These are phyloP conservation scores for Arion vulgaris DNA, from an alignment of 1,140 invertebrate genomes.

Conservation along the genomic window DNA sequence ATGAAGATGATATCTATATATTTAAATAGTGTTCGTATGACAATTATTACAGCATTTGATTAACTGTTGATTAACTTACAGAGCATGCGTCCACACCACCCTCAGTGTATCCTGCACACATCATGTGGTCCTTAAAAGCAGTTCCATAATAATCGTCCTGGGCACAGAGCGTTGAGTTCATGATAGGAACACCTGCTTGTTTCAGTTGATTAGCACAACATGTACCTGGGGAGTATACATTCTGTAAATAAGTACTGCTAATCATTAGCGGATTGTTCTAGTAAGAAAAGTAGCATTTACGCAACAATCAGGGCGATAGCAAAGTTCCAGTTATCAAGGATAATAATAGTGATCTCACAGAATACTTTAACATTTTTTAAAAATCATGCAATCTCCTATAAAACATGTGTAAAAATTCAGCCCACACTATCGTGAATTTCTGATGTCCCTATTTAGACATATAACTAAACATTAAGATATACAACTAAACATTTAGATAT, in stretches of 20 bases:
- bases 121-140: conserved; percentile 79
- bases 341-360: too few relatives aligned
- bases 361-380: too few relatives aligned
- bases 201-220: conserved; percentile 61
- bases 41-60: too few relatives aligned
- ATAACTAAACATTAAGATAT: too few relatives aligned
- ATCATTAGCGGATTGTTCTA: neutral
- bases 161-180: conserved; percentile 59
- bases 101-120: conserved; percentile 93
- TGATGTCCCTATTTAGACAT: too few relatives aligned
- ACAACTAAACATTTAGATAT: too few relatives aligned
- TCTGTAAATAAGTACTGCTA: too few relatives aligned
- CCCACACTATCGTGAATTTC: too few relatives aligned
- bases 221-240: conserved; percentile 49
- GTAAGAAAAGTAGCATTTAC: neutral
- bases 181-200: conserved; percentile 74
- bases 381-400: too few relatives aligned
- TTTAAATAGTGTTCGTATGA: too few relatives aligned
- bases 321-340: neutral
- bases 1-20: too few relatives aligned
- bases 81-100: conserved; percentile 89
- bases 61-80: conserved; percentile 74
- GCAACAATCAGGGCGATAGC: neutral
- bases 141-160: conserved; percentile 46
- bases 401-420: too few relatives aligned